These are phyloP conservation scores for Psilopsiagon aymara DNA, from an alignment of 2,113 vertebrate genomes.

Conservation along the genomic window DNA sequence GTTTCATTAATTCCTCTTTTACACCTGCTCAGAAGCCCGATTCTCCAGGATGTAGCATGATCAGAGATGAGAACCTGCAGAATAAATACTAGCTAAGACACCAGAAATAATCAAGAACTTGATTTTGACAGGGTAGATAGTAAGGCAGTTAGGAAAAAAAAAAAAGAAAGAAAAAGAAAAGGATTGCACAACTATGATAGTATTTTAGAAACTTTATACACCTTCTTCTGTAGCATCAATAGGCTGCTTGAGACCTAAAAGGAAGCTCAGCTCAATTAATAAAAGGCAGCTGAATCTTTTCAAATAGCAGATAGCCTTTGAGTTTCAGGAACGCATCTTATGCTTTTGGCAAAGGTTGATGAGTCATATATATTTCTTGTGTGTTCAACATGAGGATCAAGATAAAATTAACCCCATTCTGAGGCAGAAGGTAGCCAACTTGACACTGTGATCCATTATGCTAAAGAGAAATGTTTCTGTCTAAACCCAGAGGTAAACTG, in stretches of 20 bases:
- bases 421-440: constrained; percentile 60
- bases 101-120: neutral
- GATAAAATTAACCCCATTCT: constrained; percentile 71
- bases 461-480: constrained; percentile 69
- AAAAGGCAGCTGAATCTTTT: neutral
- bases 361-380: constrained; percentile 66
- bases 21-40: neutral
- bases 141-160: neutral
- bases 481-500: constrained; percentile 72
- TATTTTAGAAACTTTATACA: neutral
- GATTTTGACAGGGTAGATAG: neutral
- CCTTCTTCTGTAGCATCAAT: neutral
- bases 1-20: neutral
- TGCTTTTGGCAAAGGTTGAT: constrained; percentile 64
- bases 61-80: neutral
- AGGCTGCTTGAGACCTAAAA: neutral
- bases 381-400: constrained; percentile 57
- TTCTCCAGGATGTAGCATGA: neutral
- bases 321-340: constrained; percentile 24
- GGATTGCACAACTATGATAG: neutral
- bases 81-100: neutral
- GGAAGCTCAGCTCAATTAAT: constrained; percentile 1
- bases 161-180: neutral
- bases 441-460: constrained; percentile 70
- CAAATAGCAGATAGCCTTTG: constrained; percentile 33